Evolutionary conservation across 1,140 invertebrate genomes (phyloP), one percentile per base, ranked within the genome.

Genomic region (Magallana gigas): DNA sequence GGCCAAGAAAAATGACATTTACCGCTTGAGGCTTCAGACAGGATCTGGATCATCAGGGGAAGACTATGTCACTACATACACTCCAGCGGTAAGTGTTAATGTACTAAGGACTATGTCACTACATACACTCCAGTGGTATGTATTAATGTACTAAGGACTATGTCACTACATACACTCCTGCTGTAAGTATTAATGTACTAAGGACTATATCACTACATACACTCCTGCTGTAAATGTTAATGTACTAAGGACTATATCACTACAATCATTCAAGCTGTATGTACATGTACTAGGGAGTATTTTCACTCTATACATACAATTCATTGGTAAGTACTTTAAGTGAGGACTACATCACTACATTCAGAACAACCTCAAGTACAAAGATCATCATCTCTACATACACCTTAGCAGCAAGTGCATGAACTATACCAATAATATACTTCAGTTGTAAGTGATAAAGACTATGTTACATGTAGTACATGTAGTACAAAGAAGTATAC

Each of bases 121-220:
- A 64, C 18, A n/a, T 48, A 80, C 16, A 57, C 48, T 12, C 14
- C 29, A 0, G 57, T 1, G 0, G 56, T 2, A 57, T 1, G 12
- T 16, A 57, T 48, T 4, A 48, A 16, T 12, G 8, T 83, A 58
- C 11, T 59, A 16, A 90, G 87, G 87, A 91, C 12, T 96, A 96
- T 90, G 97, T 97, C 91, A 94, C 97, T 23, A 97, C 97, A 60
- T 97, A 97, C 91, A 96, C 97, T 56, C 97, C 97, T 95, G 97
- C 97, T 62, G 96, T 97, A 96, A 96, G 96, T 93, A 2, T 48
- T 48, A 48, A 48, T 81, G 29, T 81, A 48, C 76, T 18, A n/a
- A 18, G 16, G 29, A 12, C 11, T 64, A 62, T 62, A 14, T 62
- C 12, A 62, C 6, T 18, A 62, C 18, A n/a, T 36, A 80, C 16